Percentiles rank a stretch among this genome's conserved stretches.
Evolutionary conservation across 1,140 invertebrate genomes (phyloP).

Genomic region (Cheumatopsyche charites): DNA sequence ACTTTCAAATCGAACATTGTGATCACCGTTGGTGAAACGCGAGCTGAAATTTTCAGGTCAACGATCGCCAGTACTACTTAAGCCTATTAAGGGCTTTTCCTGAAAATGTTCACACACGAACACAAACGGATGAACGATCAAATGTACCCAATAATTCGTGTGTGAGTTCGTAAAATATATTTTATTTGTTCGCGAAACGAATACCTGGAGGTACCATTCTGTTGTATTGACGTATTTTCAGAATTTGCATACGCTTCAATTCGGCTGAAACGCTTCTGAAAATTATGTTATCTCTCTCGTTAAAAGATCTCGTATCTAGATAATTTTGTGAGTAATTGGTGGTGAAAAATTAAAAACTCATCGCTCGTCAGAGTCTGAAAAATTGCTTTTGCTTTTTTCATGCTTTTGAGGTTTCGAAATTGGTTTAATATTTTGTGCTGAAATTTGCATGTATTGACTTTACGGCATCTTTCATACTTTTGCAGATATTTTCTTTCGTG

Average conservation of each 20-base stretch:
- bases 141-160: not conserved
- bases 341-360: not conserved
- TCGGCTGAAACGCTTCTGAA: no score
- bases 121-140: not conserved
- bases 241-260: not conserved
- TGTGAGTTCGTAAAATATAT: not conserved
- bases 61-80: not conserved
- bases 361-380: not conserved
- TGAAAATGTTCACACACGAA: no score
- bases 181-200: not conserved
- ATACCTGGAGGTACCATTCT: constrained; percentile 2
- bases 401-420: no score
- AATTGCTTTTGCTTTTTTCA: no score
- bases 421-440: no score
- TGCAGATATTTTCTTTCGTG: no score
- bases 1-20: not conserved
- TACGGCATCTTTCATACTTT: no score
- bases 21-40: not conserved
- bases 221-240: no score
- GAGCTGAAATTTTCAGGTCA: constrained; percentile 7
- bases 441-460: no score
- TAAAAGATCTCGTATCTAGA: not conserved
- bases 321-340: not conserved
- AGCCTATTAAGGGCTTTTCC: constrained; percentile 17
- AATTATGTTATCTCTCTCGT: no score